These are phyloP conservation scores for Amphipyra berbera DNA, from an alignment of 2,888 invertebrate species.

Conservation along the genomic window DNA sequence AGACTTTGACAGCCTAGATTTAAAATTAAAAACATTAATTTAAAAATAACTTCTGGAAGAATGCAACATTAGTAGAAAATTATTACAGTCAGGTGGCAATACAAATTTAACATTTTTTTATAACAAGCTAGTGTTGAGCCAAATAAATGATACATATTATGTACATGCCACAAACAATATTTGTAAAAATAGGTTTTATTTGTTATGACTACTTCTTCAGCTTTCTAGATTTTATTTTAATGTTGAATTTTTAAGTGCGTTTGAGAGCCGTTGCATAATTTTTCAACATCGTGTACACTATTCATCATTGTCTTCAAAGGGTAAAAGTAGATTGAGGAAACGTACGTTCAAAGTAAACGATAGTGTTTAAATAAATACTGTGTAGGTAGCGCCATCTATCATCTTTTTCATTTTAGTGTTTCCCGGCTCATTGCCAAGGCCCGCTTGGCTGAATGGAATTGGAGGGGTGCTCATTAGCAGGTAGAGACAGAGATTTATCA, in stretches of 20 bases:
- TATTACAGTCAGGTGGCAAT: constrained; percentile 48
- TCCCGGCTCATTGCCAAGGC: constrained; percentile 16
- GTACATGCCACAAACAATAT: constrained; percentile 16
- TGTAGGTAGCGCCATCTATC: constrained; percentile 17
- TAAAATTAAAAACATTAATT: too few species aligned
- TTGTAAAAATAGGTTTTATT: constrained; percentile 29
- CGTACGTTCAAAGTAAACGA: constrained; percentile 23
- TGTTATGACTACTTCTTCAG: constrained; percentile 22
- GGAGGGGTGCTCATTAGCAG: neutral
- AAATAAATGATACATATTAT: constrained; percentile 22
- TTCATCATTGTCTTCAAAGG: constrained; percentile 41
- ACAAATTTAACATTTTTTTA: constrained; percentile 15
- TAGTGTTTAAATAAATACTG: constrained; percentile 10
- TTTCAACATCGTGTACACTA: constrained; percentile 16
- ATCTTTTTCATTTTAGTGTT: constrained; percentile 5
- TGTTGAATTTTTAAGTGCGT: constrained; percentile 8
- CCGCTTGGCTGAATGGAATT: neutral
- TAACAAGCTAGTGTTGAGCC: constrained; percentile 18
- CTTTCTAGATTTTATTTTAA: constrained; percentile 13
- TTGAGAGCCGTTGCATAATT: constrained; percentile 11
- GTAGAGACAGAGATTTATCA: constrained; percentile 3
- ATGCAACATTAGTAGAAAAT: constrained; percentile 45
- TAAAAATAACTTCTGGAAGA: constrained; percentile 9
- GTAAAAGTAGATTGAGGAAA: constrained; percentile 36
- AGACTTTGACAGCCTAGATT: too few species aligned